These are phyloP conservation scores for Dasyornis broadbenti DNA, from an alignment of 2,113 vertebrate species.

Conservation along the genomic window DNA sequence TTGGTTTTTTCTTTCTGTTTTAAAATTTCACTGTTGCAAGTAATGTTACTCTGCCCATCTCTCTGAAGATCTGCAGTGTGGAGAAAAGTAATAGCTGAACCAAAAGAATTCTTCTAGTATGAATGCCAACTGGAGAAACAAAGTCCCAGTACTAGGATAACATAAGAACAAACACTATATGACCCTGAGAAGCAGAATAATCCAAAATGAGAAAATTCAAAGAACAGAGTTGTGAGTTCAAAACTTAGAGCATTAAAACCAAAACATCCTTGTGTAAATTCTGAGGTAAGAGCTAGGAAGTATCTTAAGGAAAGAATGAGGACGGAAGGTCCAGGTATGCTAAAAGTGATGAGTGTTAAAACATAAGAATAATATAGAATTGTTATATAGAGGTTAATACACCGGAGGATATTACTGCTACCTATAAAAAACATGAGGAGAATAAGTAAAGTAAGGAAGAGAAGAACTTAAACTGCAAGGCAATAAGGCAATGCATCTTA, in stretches of 20 bases:
- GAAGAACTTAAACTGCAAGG: not conserved
- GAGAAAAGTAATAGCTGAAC: not conserved
- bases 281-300: not conserved
- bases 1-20: too few species aligned
- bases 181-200: not conserved
- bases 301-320: not conserved
- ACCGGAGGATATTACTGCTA: not conserved
- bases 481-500: not conserved
- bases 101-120: not conserved
- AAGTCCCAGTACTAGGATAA: not conserved
- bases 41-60: not conserved
- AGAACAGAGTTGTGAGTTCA: not conserved
- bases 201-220: not conserved
- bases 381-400: not conserved
- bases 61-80: not conserved
- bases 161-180: not conserved
- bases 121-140: not conserved
- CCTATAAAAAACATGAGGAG: not conserved
- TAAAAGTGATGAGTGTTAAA: not conserved
- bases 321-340: not conserved
- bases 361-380: not conserved
- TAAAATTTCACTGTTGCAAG: not conserved
- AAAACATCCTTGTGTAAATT: not conserved
- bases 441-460: not conserved
- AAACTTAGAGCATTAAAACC: not conserved